Percentiles rank a stretch among this genome's conserved stretches.
phyloP scores from a whole-genome alignment of 2,113 vertebrate species.

The Micromys minutus region DNA sequence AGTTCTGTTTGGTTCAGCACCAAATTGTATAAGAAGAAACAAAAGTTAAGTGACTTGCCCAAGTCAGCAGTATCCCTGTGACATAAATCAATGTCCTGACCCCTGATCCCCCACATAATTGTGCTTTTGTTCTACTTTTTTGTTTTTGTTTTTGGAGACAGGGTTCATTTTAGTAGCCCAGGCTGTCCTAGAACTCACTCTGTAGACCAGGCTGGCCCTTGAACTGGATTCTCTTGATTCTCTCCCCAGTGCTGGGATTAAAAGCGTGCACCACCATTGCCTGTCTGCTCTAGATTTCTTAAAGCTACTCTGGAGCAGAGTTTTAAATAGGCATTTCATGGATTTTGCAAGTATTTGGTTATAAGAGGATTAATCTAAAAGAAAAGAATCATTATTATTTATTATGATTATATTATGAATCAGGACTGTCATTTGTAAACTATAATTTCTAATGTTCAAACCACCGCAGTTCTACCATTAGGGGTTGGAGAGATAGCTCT shows the following conservation, averaged over 20 bases:
- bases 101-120: not conserved
- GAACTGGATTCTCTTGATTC: too few relatives aligned
- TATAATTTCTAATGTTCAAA: not conserved
- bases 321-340: not conserved
- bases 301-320: not conserved
- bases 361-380: not conserved
- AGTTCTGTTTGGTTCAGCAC: not conserved
- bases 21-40: slow-evolving; percentile 2
- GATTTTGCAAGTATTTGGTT: not conserved
- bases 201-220: too few relatives aligned
- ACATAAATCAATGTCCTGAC: not conserved
- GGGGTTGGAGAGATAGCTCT: not conserved
- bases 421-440: not conserved
- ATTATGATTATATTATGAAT: not conserved
- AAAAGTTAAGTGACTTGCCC: not conserved
- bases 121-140: not conserved
- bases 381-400: not conserved
- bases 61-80: not conserved
- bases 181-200: too few relatives aligned
- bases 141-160: too few relatives aligned
- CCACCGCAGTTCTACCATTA: not conserved
- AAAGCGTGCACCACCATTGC: too few relatives aligned
- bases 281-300: not conserved
- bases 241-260: too few relatives aligned
- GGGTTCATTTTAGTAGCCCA: too few relatives aligned